These are phyloP conservation scores for Astyanax mexicanus DNA, from an alignment of 2,797 vertebrate species.

Conservation along the genomic window DNA sequence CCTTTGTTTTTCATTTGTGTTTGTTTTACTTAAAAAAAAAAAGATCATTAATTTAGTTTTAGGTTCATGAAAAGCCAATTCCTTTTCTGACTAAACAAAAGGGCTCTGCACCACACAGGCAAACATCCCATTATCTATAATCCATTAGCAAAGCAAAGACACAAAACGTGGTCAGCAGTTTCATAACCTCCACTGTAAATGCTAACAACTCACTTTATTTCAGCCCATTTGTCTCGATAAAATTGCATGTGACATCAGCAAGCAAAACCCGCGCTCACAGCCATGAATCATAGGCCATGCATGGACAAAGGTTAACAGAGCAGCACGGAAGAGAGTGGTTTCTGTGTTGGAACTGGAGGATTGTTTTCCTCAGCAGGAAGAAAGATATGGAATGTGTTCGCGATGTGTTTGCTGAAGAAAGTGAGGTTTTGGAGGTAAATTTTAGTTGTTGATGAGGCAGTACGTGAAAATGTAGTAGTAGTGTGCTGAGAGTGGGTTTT, in stretches of 20 bases:
- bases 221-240: conserved; percentile 33
- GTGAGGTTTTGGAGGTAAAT: neutral
- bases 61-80: neutral
- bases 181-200: conserved; percentile 18
- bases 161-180: conserved; percentile 34
- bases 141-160: conserved; percentile 9
- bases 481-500: neutral
- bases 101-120: neutral
- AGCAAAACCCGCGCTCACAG: neutral
- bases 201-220: conserved; percentile 39
- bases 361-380: neutral
- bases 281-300: neutral
- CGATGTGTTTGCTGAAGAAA: neutral
- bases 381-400: neutral
- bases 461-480: neutral
- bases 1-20: neutral
- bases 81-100: neutral
- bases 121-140: conserved; percentile 2
- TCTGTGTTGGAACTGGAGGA: neutral
- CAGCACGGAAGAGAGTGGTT: neutral
- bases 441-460: neutral
- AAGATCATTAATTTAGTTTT: too few relatives aligned
- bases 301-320: neutral
- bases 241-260: neutral
- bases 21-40: neutral